Conservation (phyloP, 1,140 invertebrate genomes). For the Hycleus cichorii region DNA sequence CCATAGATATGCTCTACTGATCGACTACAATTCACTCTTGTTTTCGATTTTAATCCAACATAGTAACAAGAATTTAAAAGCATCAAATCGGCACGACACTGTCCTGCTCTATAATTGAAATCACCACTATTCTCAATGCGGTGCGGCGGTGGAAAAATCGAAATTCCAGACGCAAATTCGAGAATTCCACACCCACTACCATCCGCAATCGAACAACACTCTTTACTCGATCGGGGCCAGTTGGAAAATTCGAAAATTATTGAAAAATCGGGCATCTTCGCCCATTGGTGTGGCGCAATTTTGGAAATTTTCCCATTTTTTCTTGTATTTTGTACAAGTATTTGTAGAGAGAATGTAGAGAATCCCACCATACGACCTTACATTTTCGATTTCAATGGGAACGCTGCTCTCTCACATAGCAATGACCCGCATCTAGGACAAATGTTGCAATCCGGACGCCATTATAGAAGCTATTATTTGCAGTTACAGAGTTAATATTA, state of each 20-base stretch:
- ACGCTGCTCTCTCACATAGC: slow-evolving; percentile 39
- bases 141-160: too few species aligned
- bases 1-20: slow-evolving; percentile 6
- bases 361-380: slow-evolving; percentile 37
- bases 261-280: too few species aligned
- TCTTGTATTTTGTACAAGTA: slow-evolving; percentile 1
- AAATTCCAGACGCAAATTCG: too few species aligned
- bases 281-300: neutral
- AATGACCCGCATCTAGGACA: slow-evolving; percentile 43
- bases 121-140: neutral
- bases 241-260: too few species aligned
- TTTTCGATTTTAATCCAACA: neutral
- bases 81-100: neutral
- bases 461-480: slow-evolving; percentile 35
- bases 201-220: too few species aligned
- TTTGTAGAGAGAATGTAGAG: slow-evolving; percentile 16
- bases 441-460: slow-evolving; percentile 38
- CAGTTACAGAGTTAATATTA: slow-evolving; percentile 29
- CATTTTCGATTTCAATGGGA: slow-evolving; percentile 41
- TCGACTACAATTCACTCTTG: neutral
- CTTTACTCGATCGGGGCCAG: too few species aligned
- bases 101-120: slow-evolving; percentile 6
- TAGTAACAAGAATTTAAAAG: neutral
- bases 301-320: slow-evolving; percentile 6
- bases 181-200: too few species aligned